A percentile compares a stretch with the other conserved stretches of the same genome.
phyloP scores from a whole-genome alignment of 2,797 vertebrate genomes.

The Meriones psammophilus region DNA sequence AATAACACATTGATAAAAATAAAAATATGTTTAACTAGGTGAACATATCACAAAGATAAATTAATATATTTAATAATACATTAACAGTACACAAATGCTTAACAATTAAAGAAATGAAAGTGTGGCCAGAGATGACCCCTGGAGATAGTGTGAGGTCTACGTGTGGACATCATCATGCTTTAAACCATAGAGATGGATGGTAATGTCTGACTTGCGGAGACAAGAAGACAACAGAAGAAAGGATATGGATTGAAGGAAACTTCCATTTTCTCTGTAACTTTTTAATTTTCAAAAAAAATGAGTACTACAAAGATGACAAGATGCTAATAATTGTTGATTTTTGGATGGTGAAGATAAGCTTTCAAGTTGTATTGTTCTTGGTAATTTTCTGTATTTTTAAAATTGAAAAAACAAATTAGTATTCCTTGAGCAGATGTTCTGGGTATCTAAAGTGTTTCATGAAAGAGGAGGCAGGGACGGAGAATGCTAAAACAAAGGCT shows the following conservation, averaged over 20 bases:
- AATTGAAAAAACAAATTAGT: conserved; percentile 42
- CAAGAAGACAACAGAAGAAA: neutral
- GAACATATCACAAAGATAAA: neutral
- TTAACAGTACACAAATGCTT: neutral
- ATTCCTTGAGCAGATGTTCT: conserved; percentile 65
- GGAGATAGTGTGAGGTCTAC: too few species aligned
- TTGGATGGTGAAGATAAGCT: neutral
- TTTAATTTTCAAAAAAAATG: conserved; percentile 40
- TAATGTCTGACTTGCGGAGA: accelerated
- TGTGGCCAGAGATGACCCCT: neutral
- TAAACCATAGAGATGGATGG: accelerated
- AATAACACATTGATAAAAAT: conserved; percentile 42
- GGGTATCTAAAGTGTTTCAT: conserved; percentile 32
- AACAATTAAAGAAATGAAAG: conserved; percentile 4
- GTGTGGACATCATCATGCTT: neutral
- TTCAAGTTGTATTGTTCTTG: conserved; percentile 42
- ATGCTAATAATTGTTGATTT: neutral
- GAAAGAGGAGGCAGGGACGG: neutral
- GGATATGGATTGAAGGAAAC: neutral
- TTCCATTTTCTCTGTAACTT: conserved; percentile 10
- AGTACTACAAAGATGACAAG: neutral
- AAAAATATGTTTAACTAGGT: neutral
- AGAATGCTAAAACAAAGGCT: neutral
- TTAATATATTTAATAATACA: neutral
- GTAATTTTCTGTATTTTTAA: conserved; percentile 58